Conservation (phyloP, 2,888 invertebrate genomes). For the Eumerus sabulonum region DNA sequence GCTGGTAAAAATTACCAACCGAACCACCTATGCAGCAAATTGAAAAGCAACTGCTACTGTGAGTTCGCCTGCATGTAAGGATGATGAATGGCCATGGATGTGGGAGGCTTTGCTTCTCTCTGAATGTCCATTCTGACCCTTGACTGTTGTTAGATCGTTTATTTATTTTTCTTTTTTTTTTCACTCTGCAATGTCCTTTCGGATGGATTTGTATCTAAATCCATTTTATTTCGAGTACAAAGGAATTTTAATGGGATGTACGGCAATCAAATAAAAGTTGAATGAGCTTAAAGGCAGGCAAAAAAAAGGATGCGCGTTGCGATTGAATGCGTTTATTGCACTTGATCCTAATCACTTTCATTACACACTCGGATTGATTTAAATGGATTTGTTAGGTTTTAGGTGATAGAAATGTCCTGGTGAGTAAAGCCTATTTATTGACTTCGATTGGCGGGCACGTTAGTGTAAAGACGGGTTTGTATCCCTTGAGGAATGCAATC, state of each 20-base stretch:
- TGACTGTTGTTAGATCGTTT: slow-evolving; percentile 22
- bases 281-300: too few relatives aligned
- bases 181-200: too few relatives aligned
- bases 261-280: slow-evolving; percentile 29
- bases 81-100: slow-evolving; percentile 47
- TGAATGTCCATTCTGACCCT: slow-evolving; percentile 37
- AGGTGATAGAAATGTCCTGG: not conserved
- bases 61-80: slow-evolving; percentile 20
- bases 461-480: not conserved
- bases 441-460: too few relatives aligned
- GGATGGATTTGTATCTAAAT: slow-evolving; percentile 68
- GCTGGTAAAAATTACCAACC: too few relatives aligned
- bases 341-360: slow-evolving; percentile 35
- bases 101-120: not conserved
- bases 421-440: not conserved
- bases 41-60: too few relatives aligned
- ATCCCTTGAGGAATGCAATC: too few relatives aligned
- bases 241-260: slow-evolving; percentile 67
- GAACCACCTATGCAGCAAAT: too few relatives aligned
- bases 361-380: slow-evolving; percentile 10
- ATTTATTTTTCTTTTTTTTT: not conserved
- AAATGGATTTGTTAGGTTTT: not conserved
- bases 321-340: not conserved
- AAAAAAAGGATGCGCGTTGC: not conserved
- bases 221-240: slow-evolving; percentile 64